Percentiles rank a stretch among this genome's conserved stretches.
phyloP scores from a whole-genome alignment of 2,888 invertebrate species.

The Athetis lepigone region DNA sequence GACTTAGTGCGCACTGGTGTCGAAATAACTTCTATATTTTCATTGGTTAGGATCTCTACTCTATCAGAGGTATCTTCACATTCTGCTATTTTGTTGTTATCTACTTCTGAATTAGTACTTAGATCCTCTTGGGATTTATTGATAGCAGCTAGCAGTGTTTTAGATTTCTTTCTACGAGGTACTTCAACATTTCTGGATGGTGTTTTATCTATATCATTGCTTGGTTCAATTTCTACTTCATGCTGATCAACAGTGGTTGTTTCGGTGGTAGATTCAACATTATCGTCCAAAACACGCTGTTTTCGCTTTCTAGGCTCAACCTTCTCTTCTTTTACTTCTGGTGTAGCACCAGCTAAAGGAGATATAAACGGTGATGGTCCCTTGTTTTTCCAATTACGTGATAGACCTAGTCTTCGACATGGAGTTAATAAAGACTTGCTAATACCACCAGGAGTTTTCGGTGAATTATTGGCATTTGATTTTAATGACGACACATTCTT shows the following conservation, averaged over 20 bases:
- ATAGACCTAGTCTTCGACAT: conserved; percentile 88
- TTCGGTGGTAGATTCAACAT: conserved; percentile 38
- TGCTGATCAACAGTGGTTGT: conserved; percentile 13
- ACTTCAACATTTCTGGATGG: conserved; percentile 72
- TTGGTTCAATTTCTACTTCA: conserved; percentile 31
- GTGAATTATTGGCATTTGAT: conserved; percentile 74
- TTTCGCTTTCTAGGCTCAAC: conserved; percentile 74
- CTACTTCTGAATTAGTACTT: conserved; percentile 5
- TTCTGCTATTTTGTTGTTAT: conserved; percentile 17
- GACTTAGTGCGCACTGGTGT: conserved; percentile 65
- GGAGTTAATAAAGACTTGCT: conserved; percentile 89
- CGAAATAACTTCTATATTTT: conserved; percentile 40
- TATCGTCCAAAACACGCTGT: conserved; percentile 61
- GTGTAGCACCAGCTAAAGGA: conserved; percentile 70
- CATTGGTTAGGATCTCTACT: conserved; percentile 2
- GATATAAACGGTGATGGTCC: conserved; percentile 83
- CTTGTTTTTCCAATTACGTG: conserved; percentile 83
- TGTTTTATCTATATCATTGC: conserved; percentile 63
- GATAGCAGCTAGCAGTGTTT: conserved; percentile 68
- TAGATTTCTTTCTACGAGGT: conserved; percentile 77
- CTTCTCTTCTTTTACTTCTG: conserved; percentile 63
- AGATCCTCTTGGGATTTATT: conserved; percentile 55
- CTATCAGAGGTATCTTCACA: conserved; percentile 21
- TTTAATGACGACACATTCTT: conserved; percentile 76
- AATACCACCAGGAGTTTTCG: conserved; percentile 88